Evolutionary conservation across 2,888 invertebrate species (phyloP).

Genomic region (Apamea epomidion): DNA sequence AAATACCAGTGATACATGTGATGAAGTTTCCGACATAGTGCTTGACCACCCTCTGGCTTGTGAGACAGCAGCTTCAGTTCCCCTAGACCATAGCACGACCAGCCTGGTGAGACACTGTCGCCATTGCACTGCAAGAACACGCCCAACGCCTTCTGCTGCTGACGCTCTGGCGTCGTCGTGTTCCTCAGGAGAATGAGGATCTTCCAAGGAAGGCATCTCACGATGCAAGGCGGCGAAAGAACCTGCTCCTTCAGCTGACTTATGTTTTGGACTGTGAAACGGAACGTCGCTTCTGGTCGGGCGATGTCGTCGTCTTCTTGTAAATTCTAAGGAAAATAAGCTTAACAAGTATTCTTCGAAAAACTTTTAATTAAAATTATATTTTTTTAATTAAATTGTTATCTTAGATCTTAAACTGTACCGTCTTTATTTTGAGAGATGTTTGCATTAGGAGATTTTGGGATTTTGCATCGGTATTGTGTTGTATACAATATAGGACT

Average conservation of each 20-base stretch:
- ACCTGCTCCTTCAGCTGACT: constrained; percentile 95
- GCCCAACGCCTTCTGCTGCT: constrained; percentile 93
- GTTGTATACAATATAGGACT: background rate
- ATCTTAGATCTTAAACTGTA: background rate
- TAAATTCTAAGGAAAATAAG: constrained; percentile 79
- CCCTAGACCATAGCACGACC: constrained; percentile 99
- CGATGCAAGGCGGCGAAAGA: constrained; percentile 97
- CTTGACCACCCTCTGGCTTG: constrained; percentile 94
- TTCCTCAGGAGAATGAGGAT: constrained; percentile 97
- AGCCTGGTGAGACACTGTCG: constrained; percentile 98
- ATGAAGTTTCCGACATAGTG: constrained; percentile 96
- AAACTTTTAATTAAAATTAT: background rate
- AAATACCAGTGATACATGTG: constrained; percentile 97
- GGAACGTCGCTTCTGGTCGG: constrained; percentile 97
- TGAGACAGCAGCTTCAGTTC: constrained; percentile 97
- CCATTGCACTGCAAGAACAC: constrained; percentile 98
- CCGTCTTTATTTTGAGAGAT: background rate
- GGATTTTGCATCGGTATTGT: background rate
- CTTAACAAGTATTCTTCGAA: background rate
- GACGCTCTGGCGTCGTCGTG: constrained; percentile 93
- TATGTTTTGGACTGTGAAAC: constrained; percentile 96
- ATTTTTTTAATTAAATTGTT: background rate
- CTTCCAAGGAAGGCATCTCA: constrained; percentile 99
- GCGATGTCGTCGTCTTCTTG: constrained; percentile 94
- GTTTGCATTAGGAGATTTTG: background rate